Conservation (phyloP, 30 jellyfish, hydroid and myxozoan genomes). For the Morbakka virulenta region DNA sequence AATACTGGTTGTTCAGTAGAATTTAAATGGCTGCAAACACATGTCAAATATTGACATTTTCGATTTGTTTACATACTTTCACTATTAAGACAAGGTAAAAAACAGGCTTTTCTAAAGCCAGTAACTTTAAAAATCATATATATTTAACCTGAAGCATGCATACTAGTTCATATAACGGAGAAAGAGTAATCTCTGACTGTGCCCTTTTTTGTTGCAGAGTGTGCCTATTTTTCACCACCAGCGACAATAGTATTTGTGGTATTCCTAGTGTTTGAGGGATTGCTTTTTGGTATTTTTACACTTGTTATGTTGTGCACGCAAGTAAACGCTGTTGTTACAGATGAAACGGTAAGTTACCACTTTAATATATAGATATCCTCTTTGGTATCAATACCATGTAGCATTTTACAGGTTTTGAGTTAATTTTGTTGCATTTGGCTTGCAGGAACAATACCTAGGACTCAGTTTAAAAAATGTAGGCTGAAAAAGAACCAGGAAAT, state of each 20-base stretch:
- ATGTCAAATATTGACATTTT: no score
- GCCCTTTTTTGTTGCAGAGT: conserved; percentile 33
- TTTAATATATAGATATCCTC: background rate
- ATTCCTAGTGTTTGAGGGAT: conserved; percentile 88
- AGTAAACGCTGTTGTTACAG: conserved; percentile 78
- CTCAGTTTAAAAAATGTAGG: no score
- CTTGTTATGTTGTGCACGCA: conserved; percentile 91
- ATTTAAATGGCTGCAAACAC: no score
- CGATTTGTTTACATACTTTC: no score
- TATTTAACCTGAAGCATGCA: no score
- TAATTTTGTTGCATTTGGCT: background rate
- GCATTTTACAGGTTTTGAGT: background rate
- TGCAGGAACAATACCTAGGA: background rate
- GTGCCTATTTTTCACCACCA: conserved; percentile 87
- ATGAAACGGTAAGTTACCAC: conserved; percentile 88
- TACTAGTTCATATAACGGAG: no score
- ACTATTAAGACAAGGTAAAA: no score
- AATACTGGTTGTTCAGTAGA: no score
- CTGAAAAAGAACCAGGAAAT: no score
- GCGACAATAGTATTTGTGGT: conserved; percentile 82
- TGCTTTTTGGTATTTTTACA: conserved; percentile 85
- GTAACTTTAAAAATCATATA: no score
- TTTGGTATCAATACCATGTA: background rate
- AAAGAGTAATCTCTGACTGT: no score
- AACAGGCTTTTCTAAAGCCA: no score